These are phyloP conservation scores for Melanotaenia trifasciata DNA, from an alignment of 2,797 vertebrate genomes.

Conservation along the genomic window DNA sequence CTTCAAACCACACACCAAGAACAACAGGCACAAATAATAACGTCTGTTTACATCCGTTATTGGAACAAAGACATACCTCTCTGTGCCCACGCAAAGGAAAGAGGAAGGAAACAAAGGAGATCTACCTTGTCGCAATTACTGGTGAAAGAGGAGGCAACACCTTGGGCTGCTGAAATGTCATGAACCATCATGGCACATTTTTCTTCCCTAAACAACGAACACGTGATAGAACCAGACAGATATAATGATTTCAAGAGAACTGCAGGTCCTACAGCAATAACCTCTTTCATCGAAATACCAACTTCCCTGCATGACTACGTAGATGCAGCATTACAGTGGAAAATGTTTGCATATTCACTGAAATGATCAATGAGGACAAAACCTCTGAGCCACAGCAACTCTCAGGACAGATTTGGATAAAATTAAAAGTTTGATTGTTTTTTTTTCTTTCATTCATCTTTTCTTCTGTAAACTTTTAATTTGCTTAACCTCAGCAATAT, in stretches of 20 bases:
- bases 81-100: conserved; percentile 29
- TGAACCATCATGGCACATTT: not conserved
- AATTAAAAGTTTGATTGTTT: no score
- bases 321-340: conserved; percentile 2
- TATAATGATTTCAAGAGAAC: not conserved
- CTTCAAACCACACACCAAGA: not conserved
- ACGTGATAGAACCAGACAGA: not conserved
- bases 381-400: no score
- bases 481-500: no score
- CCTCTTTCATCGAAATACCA: conserved; percentile 30
- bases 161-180: conserved; percentile 48
- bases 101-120: conserved; percentile 57
- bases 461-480: no score
- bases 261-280: not conserved
- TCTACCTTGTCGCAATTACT: not conserved
- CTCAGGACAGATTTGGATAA: no score
- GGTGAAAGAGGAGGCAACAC: conserved; percentile 50
- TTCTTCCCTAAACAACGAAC: conserved; percentile 49
- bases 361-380: no score
- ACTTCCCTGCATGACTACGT: conserved; percentile 50
- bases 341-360: not conserved
- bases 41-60: not conserved
- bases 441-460: no score
- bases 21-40: not conserved
- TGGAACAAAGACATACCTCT: conserved; percentile 27